Evolutionary conservation across 2,888 invertebrate species (phyloP).

Genomic region (Coremacera marginata): DNA sequence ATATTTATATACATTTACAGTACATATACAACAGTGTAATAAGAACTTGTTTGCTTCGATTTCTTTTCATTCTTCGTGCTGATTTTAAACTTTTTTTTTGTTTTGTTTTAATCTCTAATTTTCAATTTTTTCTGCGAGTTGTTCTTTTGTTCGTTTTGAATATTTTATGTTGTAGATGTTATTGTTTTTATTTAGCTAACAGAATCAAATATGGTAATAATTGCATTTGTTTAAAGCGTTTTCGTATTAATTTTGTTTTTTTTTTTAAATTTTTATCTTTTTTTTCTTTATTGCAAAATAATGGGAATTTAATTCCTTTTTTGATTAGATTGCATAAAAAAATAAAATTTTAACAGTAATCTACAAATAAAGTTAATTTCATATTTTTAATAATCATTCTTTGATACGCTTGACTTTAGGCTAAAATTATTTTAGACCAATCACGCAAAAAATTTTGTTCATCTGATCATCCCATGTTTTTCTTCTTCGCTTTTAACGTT

Average conservation of each 20-base stretch:
- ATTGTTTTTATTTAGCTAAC: neutral
- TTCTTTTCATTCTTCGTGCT: neutral
- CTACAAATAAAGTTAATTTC: conserved; percentile 23
- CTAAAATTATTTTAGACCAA: conserved; percentile 28
- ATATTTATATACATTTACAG: conserved; percentile 32
- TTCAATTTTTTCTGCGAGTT: neutral
- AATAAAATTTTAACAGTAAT: conserved; percentile 24
- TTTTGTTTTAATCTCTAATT: conserved; percentile 10
- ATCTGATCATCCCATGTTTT: neutral
- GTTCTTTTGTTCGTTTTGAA: conserved; percentile 1
- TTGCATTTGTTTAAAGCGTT: conserved; percentile 1
- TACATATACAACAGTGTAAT: conserved; percentile 32
- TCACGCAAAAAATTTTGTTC: conserved; percentile 12
- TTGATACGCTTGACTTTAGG: conserved; percentile 22
- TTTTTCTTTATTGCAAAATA: conserved; percentile 12
- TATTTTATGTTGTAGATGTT: neutral
- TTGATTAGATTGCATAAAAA: conserved; percentile 26
- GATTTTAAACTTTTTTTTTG: conserved; percentile 29
- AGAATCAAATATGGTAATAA: neutral
- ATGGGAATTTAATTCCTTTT: conserved; percentile 23
- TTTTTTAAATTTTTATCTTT: neutral
- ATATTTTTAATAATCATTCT: neutral
- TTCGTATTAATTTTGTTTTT: neutral
- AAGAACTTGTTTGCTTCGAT: conserved; percentile 10
- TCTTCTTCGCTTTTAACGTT: neutral